Evolutionary conservation across 2,113 vertebrate genomes (phyloP).

Genomic region (Seriola rivoliana): DNA sequence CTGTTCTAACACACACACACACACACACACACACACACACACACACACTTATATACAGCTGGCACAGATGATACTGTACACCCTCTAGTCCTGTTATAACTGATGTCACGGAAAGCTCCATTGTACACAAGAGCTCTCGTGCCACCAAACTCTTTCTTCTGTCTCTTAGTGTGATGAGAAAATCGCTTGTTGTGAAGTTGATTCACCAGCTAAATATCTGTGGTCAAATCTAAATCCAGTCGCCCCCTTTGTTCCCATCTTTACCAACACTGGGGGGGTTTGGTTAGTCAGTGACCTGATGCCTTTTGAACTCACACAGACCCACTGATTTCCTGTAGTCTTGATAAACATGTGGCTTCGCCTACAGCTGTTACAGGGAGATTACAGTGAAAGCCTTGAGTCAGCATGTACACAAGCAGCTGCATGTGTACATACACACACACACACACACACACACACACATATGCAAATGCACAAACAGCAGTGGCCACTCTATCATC

Average conservation of each 20-base stretch:
- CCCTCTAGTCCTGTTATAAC: neutral
- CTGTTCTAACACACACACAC: constrained; percentile 5
- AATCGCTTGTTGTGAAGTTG: constrained; percentile 52
- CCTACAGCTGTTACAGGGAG: constrained; percentile 62
- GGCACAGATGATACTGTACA: neutral
- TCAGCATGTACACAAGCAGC: constrained; percentile 58
- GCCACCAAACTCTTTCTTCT: constrained; percentile 32
- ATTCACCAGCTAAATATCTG: constrained; percentile 55
- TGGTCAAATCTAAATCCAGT: constrained; percentile 43
- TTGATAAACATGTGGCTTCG: constrained; percentile 72
- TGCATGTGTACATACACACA: constrained; percentile 19
- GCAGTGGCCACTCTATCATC: constrained; percentile 50
- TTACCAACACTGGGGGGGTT: constrained; percentile 26
- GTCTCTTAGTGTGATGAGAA: constrained; percentile 45
- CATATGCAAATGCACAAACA: constrained; percentile 6
- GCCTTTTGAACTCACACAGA: constrained; percentile 62
- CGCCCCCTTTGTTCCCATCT: constrained; percentile 76
- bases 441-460: neutral
- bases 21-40: neutral
- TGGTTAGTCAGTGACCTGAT: constrained; percentile 65
- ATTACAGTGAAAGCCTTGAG: constrained; percentile 64
- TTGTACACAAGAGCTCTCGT: constrained; percentile 23
- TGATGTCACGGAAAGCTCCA: constrained; percentile 39
- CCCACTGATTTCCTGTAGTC: constrained; percentile 20
- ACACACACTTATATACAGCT: constrained; percentile 17